Evolutionary conservation across 2,797 vertebrate genomes (phyloP), one percentile per base, ranked within the genome.

Genomic region (Bradypus variegatus): DNA sequence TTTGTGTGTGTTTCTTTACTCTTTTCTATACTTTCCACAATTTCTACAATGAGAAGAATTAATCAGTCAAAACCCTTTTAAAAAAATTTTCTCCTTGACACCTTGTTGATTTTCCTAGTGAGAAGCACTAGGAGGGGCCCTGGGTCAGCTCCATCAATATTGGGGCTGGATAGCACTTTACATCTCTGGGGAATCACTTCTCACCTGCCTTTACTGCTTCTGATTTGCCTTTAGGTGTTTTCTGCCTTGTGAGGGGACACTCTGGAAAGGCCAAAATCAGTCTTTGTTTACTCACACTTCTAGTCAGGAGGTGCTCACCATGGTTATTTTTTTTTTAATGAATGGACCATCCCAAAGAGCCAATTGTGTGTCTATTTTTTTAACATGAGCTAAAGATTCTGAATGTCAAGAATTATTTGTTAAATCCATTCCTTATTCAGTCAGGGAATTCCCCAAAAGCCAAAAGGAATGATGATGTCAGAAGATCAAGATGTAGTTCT

Each of bases 21-120:
- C 9, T 50, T 75, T 91, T 86, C 91, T 48, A 38, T 50, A 64
- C 88, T 92, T 94, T 81, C 83, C 67, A 76, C 55, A 58, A 41
- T 50, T 55, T 83, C 45, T 79, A 45, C 70, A 16, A 15, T 14
- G 75, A 48, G 69, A 27, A 88, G 75, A 88, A 75, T 82, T 69
- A 65, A 84, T 55, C 62, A 38, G 11, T 48, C 41, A 65, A 62
- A 83, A 78, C 77, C 70, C 13, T 88, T 60, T 55, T 31, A 45
- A 21, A 38, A 55, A 65, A 29, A 29, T 27, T 38, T 25, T 86
- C 58, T 65, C 18, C 48, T 23, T 48, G 73, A 27, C 12, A 27
- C 29, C 55, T 27, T 79, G 50, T 50, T 23, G 12, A 58, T 67
- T 78, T 83, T 77, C 36, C 73, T 29, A 45, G 50, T 3, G 87